Percentiles rank a stretch among this genome's conserved stretches.
Evolutionary conservation across 2,113 vertebrate genomes (phyloP).

Genomic region (Brienomyrus longianalis): DNA sequence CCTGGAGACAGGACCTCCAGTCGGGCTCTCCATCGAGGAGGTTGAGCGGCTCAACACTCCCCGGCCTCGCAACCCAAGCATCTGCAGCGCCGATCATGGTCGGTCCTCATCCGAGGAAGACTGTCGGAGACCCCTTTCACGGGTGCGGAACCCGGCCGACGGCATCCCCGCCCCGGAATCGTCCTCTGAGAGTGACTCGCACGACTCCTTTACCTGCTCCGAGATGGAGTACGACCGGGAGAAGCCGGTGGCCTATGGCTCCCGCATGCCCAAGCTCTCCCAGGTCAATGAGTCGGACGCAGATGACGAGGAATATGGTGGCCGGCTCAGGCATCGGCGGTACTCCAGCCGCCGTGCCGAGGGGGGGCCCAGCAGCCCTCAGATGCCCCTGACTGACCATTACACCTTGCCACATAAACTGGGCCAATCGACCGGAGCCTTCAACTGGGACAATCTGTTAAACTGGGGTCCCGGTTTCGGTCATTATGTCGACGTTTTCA

Average conservation of each 20-base stretch:
- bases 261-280: slow-evolving; percentile 88
- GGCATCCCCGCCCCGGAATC: slow-evolving; percentile 90
- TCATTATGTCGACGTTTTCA: slow-evolving; percentile 96
- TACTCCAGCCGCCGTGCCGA: slow-evolving; percentile 84
- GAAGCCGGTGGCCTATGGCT: slow-evolving; percentile 76
- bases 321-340: slow-evolving; percentile 78
- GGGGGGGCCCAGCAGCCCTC: slow-evolving; percentile 58
- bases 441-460: slow-evolving; percentile 96
- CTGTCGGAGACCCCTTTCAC: slow-evolving; percentile 80
- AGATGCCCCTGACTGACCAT: slow-evolving; percentile 52
- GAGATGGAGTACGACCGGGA: slow-evolving; percentile 98
- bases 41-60: slow-evolving; percentile 95
- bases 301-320: slow-evolving; percentile 87
- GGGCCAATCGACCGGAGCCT: slow-evolving; percentile 72
- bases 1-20: slow-evolving; percentile 77
- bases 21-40: slow-evolving; percentile 91
- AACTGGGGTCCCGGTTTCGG: slow-evolving; percentile 97
- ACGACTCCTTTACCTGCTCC: slow-evolving; percentile 97
- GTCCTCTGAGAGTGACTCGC: slow-evolving; percentile 95
- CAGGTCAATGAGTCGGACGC: slow-evolving; percentile 96
- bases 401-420: slow-evolving; percentile 73
- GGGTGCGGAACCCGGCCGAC: slow-evolving; percentile 87
- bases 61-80: slow-evolving; percentile 89
- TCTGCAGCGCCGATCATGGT: slow-evolving; percentile 94
- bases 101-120: slow-evolving; percentile 92